Evolutionary conservation across 2,113 vertebrate genomes (phyloP), one percentile per base, ranked within the genome.

Genomic region (Helogale parvula): DNA sequence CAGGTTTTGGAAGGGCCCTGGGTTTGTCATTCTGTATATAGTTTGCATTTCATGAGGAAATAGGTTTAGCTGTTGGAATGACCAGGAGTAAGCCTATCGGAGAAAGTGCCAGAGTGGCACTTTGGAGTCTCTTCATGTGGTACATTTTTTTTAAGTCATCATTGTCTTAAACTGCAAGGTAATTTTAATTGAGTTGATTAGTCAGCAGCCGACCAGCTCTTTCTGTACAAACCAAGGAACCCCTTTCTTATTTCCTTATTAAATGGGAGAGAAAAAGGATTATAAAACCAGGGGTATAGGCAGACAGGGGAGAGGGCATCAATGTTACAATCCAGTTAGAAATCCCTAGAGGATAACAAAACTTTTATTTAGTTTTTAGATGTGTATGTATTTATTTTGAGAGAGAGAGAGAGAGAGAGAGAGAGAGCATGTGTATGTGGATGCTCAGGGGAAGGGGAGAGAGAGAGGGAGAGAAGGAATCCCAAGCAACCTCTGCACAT

Each of bases 21-120:
- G 4, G 35, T 47, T 88, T 93, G 35, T 93, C 41, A 66, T 79
- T 97, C 71, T 92, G 35, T 80, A 31, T 41, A 69, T 38, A 90
- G 65, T 91, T 83, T 79, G 25, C 25, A 80, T 88, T 76, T 93
- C 41, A 57, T 6, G 35, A 92, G 88, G 80, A 96, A 90, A 90
- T 79, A 31, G 14, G 15, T 72, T 90, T 79, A 87, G 2, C 13
- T 41, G 16, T 74, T 77, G 19, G 3, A 90, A 11, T 65, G 31
- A 19, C 38, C 52, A 25, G 19, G 21, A 82, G 17, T 23, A 91
- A 95, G 77, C 23, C 41, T 54, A 29, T 38, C 68, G 66, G 86
- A 52, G 38, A 77, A 72, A 63, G 7, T 69, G 16, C 15, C 12
- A 76, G 35, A 71, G 15, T 80, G 11, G 1, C 31, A 57, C 65